Base-by-base conservation (phyloP, 2,113 vertebrate genomes). In the Baryphthengus martii region DNA sequence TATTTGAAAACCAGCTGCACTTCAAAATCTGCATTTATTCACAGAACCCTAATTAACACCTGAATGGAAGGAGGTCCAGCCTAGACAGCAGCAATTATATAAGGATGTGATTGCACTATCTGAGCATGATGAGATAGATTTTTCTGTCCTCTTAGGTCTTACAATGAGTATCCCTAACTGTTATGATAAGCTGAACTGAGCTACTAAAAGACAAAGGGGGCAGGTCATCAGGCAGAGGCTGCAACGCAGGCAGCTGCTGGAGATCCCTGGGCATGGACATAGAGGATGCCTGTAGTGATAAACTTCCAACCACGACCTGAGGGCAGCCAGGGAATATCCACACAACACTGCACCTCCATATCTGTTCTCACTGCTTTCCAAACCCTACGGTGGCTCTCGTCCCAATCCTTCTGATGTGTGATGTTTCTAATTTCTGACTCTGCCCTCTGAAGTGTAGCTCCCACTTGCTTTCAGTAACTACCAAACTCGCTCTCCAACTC, bases 311-410 rank as follows among this genome's bases (percentile, higher is more conserved):
- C 17, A 53, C 2, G 3, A 61, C 35, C 53, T 50, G 55, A 68
- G 25, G 44, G 50, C 49, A 81, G 25, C 7, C 29, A n/a, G 13
- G 5, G 16, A 82, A 9, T 14, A 56, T 17, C 40, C 33, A 52
- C 17, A 56, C 14, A 56, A 18, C 66, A 44, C 25, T 39, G 16
- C 25, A 66, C 15, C 39, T 65, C 17, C 1, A 0, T 6, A 35
- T 23, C 18, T 72, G 13, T 53, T 73, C 44, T 44, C 40, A 29
- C 17, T 14, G 42, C 58, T 62, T 76, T 75, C 39, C 66, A 89
- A 42, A 79, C 33, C n/a, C 58, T 2, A 0, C 2, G 7, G 12
- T 19, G 12, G 26, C 28, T 76, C 58, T 58, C 17, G 3, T 29
- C 52, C 18, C 23, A 26, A 6, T 79, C 20, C 42, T 66, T 86